Base-by-base conservation (phyloP, 2,888 invertebrate species). In the Catonia carolina region DNA sequence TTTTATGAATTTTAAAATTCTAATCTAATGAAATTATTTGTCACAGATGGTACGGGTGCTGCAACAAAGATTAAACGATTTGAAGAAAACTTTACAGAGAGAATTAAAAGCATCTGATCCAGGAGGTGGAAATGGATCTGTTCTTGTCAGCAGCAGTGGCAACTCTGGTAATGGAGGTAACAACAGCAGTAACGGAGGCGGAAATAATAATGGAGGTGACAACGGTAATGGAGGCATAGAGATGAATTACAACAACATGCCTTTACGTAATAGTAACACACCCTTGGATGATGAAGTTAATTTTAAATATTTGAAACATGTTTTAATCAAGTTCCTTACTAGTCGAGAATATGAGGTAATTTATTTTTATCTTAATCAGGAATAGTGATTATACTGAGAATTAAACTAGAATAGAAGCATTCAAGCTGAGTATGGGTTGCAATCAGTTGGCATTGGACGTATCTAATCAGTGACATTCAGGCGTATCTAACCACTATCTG, bases 271-370 rank as follows among this genome's bases (percentile, higher is more conserved):
- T 15, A 18, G 17, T 7, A 23, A 18, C 2, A 35, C 51, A n/a
- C 20, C 39, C 36, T 23, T 49, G 7, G 68, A 71, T 53, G 72
- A 73, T 59, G 86, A 88, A 67, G 82, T 89, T 48, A 89, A 87
- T 74, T 86, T 88, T 69, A 82, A 83, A 70, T 95, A 95, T 72
- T 77, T 95, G 57, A 94, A 93, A 70, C 93, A 95, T 75, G 95
- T 95, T 62, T 83, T 95, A 61, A 85, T 95, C 2, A 91, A 93
- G 70, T 95, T 95, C 74, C 79, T 95, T 67, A 94, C 94, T 0
- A 86, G 89, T 70, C 79, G 89, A 61, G 94, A 94, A 73, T 75
- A 78, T 63, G 82, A 82, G 75, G 80, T 80, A 64, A 68, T 27
- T 4, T 27, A n/a, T n/a, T n/a, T n/a, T n/a, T n/a, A n/a, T n/a